Evolutionary conservation across 23 tunicate species (phyloP).

Genomic region (Botrylloides violaceus): DNA sequence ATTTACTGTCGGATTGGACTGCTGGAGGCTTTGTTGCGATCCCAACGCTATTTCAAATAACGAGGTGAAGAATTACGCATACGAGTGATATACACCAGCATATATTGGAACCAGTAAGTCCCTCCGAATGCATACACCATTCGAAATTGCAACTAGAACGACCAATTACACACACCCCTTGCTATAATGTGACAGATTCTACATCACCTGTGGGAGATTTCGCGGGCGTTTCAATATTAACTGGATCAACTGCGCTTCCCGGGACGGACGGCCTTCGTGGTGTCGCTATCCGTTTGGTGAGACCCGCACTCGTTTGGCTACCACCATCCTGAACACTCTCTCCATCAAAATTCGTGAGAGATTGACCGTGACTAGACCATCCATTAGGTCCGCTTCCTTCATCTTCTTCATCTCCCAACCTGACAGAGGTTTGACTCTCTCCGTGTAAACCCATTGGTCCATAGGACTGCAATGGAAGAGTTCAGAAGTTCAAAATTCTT

Average conservation of each 20-base stretch:
- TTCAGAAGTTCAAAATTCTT: too few species aligned
- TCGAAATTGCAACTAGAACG: too few species aligned
- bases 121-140: too few species aligned
- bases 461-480: neutral
- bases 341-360: conserved; percentile 7
- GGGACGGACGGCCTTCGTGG: conserved; percentile 1
- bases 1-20: neutral
- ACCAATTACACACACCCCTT: too few species aligned
- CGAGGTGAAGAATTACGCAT: too few species aligned
- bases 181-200: too few species aligned
- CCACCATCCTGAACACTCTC: neutral
- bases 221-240: neutral
- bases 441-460: conserved; percentile 7
- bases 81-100: too few species aligned
- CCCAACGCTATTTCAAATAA: too few species aligned
- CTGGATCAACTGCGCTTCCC: neutral
- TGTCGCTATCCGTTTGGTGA: conserved; percentile 4
- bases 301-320: neutral
- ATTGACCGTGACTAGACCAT: conserved; percentile 57
- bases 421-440: conserved; percentile 11
- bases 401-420: conserved; percentile 9
- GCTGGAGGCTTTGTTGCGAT: neutral
- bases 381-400: conserved; percentile 26
- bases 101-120: too few species aligned
- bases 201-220: conserved; percentile 4